Evolutionary conservation across 1,140 invertebrate species (phyloP).

Genomic region (Bombus turneri): DNA sequence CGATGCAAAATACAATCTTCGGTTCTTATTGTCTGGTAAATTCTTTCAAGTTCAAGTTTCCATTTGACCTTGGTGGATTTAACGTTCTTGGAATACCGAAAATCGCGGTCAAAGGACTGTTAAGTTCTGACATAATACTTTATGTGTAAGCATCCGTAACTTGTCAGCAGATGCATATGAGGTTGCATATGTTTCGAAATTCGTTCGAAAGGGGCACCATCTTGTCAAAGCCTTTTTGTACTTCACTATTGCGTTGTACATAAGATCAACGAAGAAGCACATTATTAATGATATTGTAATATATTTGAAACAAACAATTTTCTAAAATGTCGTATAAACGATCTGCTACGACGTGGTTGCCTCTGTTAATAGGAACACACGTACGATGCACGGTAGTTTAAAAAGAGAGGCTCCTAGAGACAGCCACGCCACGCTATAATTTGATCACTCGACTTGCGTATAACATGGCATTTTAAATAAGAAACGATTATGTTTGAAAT

Average conservation of each 20-base stretch:
- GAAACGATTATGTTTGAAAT: neutral
- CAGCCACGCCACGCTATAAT: conserved; percentile 50
- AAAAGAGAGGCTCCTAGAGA: conserved; percentile 41
- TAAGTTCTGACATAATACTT: conserved; percentile 42
- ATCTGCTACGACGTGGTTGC: neutral
- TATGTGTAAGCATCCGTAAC: conserved; percentile 21
- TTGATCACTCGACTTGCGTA: conserved; percentile 37
- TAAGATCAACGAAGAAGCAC: neutral
- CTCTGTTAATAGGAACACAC: conserved; percentile 7
- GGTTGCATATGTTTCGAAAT: conserved; percentile 44
- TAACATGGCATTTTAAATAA: conserved; percentile 27
- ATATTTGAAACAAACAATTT: neutral
- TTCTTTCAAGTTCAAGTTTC: conserved; percentile 17
- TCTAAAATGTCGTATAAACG: neutral
- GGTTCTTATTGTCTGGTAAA: neutral
- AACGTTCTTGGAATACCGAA: conserved; percentile 14
- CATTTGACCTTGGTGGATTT: conserved; percentile 17
- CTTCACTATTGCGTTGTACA: conserved; percentile 30
- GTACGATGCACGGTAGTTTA: conserved; percentile 21
- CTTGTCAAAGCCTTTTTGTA: conserved; percentile 49
- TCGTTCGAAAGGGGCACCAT: conserved; percentile 42
- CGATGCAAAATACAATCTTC: neutral
- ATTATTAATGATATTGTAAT: neutral
- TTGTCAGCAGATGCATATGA: conserved; percentile 24
- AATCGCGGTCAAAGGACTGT: conserved; percentile 30